Conservation (phyloP, 2,888 invertebrate species). For the Metallyticus violacea region DNA sequence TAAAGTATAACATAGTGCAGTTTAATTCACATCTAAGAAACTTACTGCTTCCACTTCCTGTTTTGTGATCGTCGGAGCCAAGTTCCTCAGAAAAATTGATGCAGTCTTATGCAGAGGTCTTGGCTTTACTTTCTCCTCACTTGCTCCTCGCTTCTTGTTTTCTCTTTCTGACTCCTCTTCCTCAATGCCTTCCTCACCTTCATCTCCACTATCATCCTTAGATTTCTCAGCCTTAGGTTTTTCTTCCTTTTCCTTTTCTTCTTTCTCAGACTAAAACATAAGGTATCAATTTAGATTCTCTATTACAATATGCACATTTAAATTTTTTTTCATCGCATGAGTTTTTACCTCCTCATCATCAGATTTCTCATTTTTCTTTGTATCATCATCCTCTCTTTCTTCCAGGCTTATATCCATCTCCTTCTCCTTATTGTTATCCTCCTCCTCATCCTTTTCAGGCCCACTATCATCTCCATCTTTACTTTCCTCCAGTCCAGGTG, state of each 20-base stretch:
- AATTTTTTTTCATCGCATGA: neutral
- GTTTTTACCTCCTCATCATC: slow-evolving; percentile 32
- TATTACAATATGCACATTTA: neutral
- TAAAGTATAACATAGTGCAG: too few relatives aligned
- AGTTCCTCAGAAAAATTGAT: slow-evolving; percentile 93
- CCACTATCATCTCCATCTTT: slow-evolving; percentile 26
- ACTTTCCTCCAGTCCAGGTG: slow-evolving; percentile 38
- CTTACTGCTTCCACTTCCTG: slow-evolving; percentile 93
- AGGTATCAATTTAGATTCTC: neutral
- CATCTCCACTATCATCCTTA: slow-evolving; percentile 28
- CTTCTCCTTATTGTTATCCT: slow-evolving; percentile 31
- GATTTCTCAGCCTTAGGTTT: slow-evolving; percentile 31
- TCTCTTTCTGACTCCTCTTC: slow-evolving; percentile 12
- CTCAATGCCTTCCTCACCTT: slow-evolving; percentile 29
- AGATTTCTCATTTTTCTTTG: slow-evolving; percentile 27
- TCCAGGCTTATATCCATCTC: slow-evolving; percentile 24
- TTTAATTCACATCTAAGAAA: too few relatives aligned
- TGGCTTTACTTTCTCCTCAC: slow-evolving; percentile 45
- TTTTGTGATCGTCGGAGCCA: slow-evolving; percentile 93
- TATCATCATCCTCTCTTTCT: slow-evolving; percentile 23
- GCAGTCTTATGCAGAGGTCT: slow-evolving; percentile 90
- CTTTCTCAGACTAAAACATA: slow-evolving; percentile 31
- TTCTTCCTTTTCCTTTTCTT: slow-evolving; percentile 36
- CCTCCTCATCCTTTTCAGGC: slow-evolving; percentile 31
- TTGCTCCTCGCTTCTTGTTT: slow-evolving; percentile 34